Conservation (phyloP, 2,888 invertebrate species). For the Himalopsyche japonica region DNA sequence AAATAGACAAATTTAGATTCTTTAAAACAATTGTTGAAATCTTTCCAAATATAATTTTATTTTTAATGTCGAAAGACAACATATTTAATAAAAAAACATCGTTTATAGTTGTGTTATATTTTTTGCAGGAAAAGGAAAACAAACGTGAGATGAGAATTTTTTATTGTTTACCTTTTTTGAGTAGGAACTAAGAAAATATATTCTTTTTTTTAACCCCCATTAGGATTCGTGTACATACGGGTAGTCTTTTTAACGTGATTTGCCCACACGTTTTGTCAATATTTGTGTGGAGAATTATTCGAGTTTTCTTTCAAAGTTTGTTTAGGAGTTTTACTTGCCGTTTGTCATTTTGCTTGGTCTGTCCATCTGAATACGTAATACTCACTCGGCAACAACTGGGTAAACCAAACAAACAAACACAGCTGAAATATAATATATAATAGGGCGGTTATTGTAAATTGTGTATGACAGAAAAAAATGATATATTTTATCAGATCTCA, state of each 20-base stretch:
- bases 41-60: too few relatives aligned
- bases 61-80: background rate
- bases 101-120: background rate
- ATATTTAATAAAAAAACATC: background rate
- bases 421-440: background rate
- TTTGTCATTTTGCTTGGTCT: conserved; percentile 28
- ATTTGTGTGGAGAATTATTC: conserved; percentile 35
- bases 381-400: background rate
- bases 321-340: conserved; percentile 34
- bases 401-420: background rate
- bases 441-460: background rate
- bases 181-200: background rate
- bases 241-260: conserved; percentile 33
- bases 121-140: background rate
- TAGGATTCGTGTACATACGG: background rate
- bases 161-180: background rate
- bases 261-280: conserved; percentile 39
- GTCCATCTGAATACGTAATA: conserved; percentile 30
- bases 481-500: too few relatives aligned
- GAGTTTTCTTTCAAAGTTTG: conserved; percentile 36
- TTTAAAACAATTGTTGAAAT: too few relatives aligned
- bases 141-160: background rate
- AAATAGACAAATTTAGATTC: too few relatives aligned
- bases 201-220: background rate
- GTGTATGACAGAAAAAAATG: too few relatives aligned